Percentiles rank a stretch among this genome's conserved stretches.
These are phyloP conservation scores for Ericerus pela DNA, from an alignment of 1,140 invertebrate genomes.

Conservation along the genomic window DNA sequence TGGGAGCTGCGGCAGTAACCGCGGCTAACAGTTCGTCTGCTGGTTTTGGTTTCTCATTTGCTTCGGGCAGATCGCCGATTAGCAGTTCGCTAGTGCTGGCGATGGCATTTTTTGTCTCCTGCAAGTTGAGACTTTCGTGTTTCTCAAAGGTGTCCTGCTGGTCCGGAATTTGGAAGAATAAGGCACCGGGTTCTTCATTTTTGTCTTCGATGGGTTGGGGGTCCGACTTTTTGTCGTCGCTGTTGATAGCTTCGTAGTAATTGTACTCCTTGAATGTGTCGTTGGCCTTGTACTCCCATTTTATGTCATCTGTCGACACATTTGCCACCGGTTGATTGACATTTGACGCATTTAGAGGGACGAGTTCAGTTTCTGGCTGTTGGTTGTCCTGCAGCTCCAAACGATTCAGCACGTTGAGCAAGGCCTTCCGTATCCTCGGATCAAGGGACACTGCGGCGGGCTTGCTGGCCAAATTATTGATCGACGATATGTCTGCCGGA, in stretches of 20 bases:
- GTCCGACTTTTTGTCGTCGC: not conserved
- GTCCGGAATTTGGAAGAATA: conserved; percentile 18
- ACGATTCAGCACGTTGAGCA: conserved; percentile 51
- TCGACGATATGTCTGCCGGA: conserved; percentile 18
- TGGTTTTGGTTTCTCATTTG: not conserved
- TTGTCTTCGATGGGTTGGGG: not conserved
- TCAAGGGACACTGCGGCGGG: conserved; percentile 39
- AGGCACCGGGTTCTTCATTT: conserved; percentile 13
- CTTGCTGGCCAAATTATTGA: conserved; percentile 19
- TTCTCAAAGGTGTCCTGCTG: conserved; percentile 4
- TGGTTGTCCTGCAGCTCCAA: conserved; percentile 35
- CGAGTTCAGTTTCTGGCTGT: conserved; percentile 18
- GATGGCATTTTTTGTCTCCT: conserved; percentile 15
- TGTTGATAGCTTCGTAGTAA: not conserved
- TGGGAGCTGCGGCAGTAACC: not conserved
- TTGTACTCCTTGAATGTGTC: not conserved
- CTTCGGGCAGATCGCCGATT: not conserved
- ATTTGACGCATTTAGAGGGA: conserved; percentile 33
- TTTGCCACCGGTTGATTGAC: not conserved
- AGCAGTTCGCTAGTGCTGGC: not conserved
- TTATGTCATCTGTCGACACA: not conserved
- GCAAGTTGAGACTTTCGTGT: conserved; percentile 13
- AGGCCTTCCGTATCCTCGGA: conserved; percentile 47
- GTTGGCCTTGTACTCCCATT: not conserved
- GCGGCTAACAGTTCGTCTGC: not conserved